Conservation (phyloP, 2,113 vertebrate genomes). For the Callionymus lyra region DNA sequence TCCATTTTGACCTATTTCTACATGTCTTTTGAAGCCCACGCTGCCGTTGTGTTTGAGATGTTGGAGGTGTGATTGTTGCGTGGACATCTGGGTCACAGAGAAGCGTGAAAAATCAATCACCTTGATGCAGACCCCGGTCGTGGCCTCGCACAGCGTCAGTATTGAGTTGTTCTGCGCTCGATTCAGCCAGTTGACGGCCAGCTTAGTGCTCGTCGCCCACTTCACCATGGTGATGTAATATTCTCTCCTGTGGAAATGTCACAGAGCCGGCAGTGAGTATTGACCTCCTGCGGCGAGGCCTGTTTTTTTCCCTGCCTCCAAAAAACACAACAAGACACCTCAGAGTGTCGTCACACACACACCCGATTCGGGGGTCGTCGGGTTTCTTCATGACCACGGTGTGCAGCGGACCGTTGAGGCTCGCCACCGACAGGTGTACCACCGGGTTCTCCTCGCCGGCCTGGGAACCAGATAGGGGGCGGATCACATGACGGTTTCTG, state of each 20-base stretch:
- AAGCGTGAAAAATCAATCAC: constrained; percentile 49
- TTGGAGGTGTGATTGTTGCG: too few relatives aligned
- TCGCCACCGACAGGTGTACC: constrained; percentile 85
- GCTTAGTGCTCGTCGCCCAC: constrained; percentile 94
- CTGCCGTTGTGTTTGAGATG: too few relatives aligned
- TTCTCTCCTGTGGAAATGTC: constrained; percentile 67
- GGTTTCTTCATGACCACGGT: constrained; percentile 88
- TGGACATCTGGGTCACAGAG: too few relatives aligned
- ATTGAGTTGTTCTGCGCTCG: constrained; percentile 93
- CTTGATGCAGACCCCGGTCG: constrained; percentile 92
- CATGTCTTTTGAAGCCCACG: too few relatives aligned
- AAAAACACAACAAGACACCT: too few relatives aligned
- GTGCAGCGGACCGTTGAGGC: constrained; percentile 87
- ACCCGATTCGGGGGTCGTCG: constrained; percentile 89
- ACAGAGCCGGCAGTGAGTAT: constrained; percentile 1
- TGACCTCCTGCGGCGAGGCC: not conserved
- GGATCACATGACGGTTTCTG: constrained; percentile 8
- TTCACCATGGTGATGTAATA: constrained; percentile 96
- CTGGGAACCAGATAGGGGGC: constrained; percentile 50
- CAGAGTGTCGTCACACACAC: too few relatives aligned
- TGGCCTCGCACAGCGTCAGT: constrained; percentile 90
- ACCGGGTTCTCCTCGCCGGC: constrained; percentile 87
- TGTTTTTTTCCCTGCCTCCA: constrained; percentile 1
- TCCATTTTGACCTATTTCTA: too few relatives aligned
- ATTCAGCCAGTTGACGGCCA: constrained; percentile 96